phyloP scores from a whole-genome alignment of 2,113 vertebrate genomes.

The Apodemus sylvaticus region DNA sequence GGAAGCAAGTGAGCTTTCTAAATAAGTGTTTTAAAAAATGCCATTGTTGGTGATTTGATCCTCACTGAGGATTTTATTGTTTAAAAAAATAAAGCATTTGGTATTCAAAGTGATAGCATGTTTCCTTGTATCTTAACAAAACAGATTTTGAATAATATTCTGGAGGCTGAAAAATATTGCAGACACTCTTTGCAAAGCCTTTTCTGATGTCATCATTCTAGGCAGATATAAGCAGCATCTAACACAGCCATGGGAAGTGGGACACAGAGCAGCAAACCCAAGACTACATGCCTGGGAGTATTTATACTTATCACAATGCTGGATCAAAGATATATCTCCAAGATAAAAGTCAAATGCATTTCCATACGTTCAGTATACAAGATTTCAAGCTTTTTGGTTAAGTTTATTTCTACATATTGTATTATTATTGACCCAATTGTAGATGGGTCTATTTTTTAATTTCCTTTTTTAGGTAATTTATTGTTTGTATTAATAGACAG shows the following conservation, averaged over 20 bases:
- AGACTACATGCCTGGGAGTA: neutral
- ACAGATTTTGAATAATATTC: conserved; percentile 36
- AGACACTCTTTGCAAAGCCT: neutral
- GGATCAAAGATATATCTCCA: neutral
- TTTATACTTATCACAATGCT: neutral
- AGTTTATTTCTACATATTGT: neutral
- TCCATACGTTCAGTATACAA: neutral
- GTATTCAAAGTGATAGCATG: conserved; percentile 32
- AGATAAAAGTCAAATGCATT: neutral
- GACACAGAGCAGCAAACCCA: neutral
- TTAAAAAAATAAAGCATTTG: conserved; percentile 40
- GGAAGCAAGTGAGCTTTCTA: neutral
- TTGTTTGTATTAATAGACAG: neutral
- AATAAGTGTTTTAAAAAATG: neutral
- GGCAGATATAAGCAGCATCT: neutral
- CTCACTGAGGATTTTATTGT: neutral
- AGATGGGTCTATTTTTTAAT: neutral
- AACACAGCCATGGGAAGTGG: neutral
- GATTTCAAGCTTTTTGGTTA: neutral
- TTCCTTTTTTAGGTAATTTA: neutral
- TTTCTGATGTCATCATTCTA: neutral
- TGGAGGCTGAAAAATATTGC: neutral
- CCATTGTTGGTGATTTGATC: neutral
- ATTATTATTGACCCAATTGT: neutral
- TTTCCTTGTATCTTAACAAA: conserved; percentile 32